Conservation (phyloP, 2,797 vertebrate genomes). For the Cyprinella venusta region DNA sequence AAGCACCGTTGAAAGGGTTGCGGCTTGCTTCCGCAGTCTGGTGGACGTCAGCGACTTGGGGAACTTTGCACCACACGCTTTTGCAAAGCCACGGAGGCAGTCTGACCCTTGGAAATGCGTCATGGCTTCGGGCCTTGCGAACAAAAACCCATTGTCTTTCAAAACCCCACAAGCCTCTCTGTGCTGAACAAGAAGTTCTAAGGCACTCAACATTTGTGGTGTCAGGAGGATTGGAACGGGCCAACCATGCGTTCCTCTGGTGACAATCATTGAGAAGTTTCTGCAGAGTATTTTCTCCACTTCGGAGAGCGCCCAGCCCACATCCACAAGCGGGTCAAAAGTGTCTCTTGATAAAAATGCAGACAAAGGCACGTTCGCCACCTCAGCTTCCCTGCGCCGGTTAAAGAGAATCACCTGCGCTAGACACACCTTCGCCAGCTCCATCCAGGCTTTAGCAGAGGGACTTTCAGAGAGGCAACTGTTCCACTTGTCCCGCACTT, state of each 20-base stretch:
- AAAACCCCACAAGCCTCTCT: conserved; percentile 50
- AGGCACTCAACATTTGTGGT: conserved; percentile 47
- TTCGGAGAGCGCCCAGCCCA: conserved; percentile 61
- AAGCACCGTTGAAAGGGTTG: conserved; percentile 51
- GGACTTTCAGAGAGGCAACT: conserved; percentile 41
- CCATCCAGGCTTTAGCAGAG: conserved; percentile 48
- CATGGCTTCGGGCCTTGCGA: conserved; percentile 52
- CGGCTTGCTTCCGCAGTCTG: conserved; percentile 56
- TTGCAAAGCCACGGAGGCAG: conserved; percentile 52
- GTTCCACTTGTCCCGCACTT: conserved; percentile 32
- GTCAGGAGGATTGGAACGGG: conserved; percentile 57
- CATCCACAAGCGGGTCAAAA: conserved; percentile 43
- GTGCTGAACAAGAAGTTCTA: conserved; percentile 54
- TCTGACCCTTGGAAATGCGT: conserved; percentile 57
- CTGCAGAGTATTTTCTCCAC: conserved; percentile 54
- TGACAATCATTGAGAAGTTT: conserved; percentile 47
- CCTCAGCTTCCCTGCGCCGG: conserved; percentile 22
- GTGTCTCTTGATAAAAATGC: conserved; percentile 55
- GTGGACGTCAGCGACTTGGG: conserved; percentile 52
- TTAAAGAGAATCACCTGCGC: conserved; percentile 59
- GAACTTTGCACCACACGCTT: conserved; percentile 50
- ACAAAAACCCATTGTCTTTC: conserved; percentile 54
- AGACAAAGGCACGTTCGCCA: conserved; percentile 41
- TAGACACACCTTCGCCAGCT: conserved; percentile 55
- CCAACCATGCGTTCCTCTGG: conserved; percentile 26